Conservation (phyloP, 2,113 vertebrate species). For the Girardinichthys multiradiatus region DNA sequence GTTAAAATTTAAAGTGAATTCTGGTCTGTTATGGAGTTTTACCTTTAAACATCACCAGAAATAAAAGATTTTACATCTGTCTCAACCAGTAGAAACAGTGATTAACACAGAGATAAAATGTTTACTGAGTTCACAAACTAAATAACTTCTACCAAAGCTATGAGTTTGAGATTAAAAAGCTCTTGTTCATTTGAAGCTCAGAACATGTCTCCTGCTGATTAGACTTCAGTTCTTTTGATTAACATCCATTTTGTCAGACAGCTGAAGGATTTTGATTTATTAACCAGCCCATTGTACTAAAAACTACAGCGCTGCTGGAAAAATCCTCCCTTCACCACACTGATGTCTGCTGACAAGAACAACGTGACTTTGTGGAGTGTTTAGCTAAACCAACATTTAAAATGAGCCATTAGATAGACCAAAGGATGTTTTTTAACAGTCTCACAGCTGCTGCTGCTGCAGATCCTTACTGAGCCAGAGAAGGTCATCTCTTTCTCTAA, state of each 20-base stretch:
- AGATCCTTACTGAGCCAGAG: background rate
- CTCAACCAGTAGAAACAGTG: background rate
- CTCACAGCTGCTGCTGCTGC: background rate
- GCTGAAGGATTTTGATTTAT: constrained; percentile 6
- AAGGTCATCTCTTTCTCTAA: constrained; percentile 11
- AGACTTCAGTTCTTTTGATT: background rate
- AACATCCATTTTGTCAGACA: background rate
- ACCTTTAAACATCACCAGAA: no score
- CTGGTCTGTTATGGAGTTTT: no score
- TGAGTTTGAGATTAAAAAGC: background rate
- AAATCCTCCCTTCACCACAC: background rate
- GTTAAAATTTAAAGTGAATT: no score
- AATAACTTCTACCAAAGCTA: background rate
- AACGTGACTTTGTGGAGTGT: background rate
- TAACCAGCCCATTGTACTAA: no score
- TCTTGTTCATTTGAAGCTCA: background rate
- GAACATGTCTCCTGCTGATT: background rate
- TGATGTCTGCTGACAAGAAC: background rate
- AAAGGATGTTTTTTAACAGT: constrained; percentile 2
- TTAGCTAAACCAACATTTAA: background rate
- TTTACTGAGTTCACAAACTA: background rate
- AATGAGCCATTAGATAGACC: background rate
- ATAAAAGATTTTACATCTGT: background rate
- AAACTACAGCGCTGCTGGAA: background rate
- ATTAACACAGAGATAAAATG: background rate